Conservation (phyloP, 2,888 invertebrate genomes). For the Alviniconcha strummeri region DNA sequence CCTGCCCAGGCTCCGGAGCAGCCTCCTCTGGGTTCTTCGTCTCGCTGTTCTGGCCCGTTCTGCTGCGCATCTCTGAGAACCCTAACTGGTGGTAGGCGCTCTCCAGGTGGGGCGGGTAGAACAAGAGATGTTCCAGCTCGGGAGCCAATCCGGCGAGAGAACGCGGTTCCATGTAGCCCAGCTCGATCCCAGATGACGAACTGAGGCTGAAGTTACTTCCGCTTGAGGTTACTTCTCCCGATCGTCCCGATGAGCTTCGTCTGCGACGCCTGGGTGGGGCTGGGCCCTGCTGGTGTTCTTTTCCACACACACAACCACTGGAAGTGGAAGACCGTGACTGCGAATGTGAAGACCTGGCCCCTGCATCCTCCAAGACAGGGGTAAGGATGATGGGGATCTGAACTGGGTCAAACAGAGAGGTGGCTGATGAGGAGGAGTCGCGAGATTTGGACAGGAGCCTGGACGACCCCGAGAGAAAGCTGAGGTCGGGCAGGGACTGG, state of each 20-base stretch:
- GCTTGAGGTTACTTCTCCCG: slow-evolving; percentile 4
- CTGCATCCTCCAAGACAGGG: slow-evolving; percentile 40
- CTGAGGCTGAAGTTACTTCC: slow-evolving; percentile 61
- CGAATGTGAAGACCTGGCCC: slow-evolving; percentile 45
- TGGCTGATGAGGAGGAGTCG: slow-evolving; percentile 35
- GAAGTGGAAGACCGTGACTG: slow-evolving; percentile 46
- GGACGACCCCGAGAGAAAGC: slow-evolving; percentile 47
- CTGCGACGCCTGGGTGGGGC: not conserved
- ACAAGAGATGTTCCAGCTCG: slow-evolving; percentile 58
- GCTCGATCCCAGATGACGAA: slow-evolving; percentile 49
- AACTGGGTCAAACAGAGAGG: slow-evolving; percentile 61
- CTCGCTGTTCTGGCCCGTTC: slow-evolving; percentile 8
- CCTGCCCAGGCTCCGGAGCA: not conserved
- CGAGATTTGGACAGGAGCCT: slow-evolving; percentile 23
- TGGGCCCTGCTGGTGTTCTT: not conserved
- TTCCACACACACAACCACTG: slow-evolving; percentile 40
- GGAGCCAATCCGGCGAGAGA: slow-evolving; percentile 40
- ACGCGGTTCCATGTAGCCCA: slow-evolving; percentile 37
- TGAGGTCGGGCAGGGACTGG: slow-evolving; percentile 63
- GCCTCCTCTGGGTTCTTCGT: slow-evolving; percentile 20
- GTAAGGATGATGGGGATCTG: slow-evolving; percentile 51
- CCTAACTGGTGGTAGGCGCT: slow-evolving; percentile 34
- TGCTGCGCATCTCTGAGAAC: not conserved
- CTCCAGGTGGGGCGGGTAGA: slow-evolving; percentile 64
- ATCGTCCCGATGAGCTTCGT: not conserved